Evolutionary conservation across 2,113 vertebrate species (phyloP), one percentile per base, ranked within the genome.

Genomic region (Vulpes vulpes): DNA sequence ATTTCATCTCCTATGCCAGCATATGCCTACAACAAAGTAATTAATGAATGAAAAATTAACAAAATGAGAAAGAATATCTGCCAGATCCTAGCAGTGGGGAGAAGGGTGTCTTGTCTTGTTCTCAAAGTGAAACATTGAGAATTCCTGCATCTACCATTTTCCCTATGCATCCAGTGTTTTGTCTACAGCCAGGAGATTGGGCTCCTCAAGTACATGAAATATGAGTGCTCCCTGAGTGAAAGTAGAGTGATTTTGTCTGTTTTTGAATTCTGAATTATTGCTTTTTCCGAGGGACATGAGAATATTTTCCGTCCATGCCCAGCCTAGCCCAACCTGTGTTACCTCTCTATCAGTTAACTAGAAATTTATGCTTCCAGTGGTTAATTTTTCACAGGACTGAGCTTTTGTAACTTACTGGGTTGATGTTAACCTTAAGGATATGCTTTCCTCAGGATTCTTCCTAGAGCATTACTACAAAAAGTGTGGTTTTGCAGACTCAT

Each of bases 11-110:
- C 35, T 94, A 14, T 84, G 38, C 43, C 57, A 78, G 53, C 15
- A n/a, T 32, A 79, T 74, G 38, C 19, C n/a, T 35, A 32, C 17
- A 94, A 80, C 79, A 93, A 35, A 87, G 86, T 35, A 94, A 79
- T 76, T 91, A 79, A 65, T 20, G 51, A 94, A 23, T 88, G n/a
- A 59, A 60, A 92, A 82, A 79, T 60, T 97, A 22, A 22, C 95
- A 86, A 57, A 73, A 64, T 80, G 38, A 94, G 19, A 94, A 74
- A 32, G 2, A 32, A 16, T 78, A 23, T 85, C 60, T 65, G 27
- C 38, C 49, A 96, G 5, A 23, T 65, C 23, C 51, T 49, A 89
- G 35, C 43, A 71, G 8, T 82, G 17, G 65, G 38, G 35, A 79
- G 11, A 92, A 65, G 19, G 2, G 57, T 60, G 2, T 91, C 55